These are phyloP conservation scores for Trichogramma evanescens DNA, from an alignment of 2,888 invertebrate genomes.

Conservation along the genomic window DNA sequence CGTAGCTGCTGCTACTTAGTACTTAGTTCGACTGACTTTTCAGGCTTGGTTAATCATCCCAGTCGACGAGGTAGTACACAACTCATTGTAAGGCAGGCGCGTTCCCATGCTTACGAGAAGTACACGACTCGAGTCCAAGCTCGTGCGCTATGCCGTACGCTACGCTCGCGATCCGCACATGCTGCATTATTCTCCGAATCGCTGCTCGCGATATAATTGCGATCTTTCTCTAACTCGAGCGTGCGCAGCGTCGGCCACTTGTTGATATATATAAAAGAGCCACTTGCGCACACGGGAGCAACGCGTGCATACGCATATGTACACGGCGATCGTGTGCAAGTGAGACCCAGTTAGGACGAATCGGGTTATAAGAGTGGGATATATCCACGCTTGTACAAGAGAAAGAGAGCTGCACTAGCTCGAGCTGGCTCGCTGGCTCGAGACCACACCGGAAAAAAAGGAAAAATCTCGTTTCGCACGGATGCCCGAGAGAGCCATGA, in stretches of 20 bases:
- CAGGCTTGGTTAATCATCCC: conserved; percentile 16
- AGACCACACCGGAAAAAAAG: conserved; percentile 6
- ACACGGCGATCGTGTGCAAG: not conserved
- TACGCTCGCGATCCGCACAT: not conserved
- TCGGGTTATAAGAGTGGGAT: not conserved
- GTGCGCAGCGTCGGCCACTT: not conserved
- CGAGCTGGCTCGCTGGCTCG: not conserved
- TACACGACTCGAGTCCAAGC: too few species aligned
- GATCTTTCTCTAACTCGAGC: not conserved
- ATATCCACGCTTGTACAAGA: too few species aligned
- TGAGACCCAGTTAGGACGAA: conserved; percentile 13
- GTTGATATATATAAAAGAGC: too few species aligned
- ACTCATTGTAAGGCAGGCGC: too few species aligned
- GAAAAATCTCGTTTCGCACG: conserved; percentile 4
- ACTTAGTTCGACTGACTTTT: too few species aligned
- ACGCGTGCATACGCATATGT: too few species aligned
- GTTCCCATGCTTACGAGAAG: too few species aligned
- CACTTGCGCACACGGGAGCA: too few species aligned
- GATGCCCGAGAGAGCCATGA: too few species aligned
- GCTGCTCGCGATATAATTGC: conserved; percentile 7
- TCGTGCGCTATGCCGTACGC: too few species aligned
- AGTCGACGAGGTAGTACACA: not conserved
- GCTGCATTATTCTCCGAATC: conserved; percentile 6
- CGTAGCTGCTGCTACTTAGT: too few species aligned
- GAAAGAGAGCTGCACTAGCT: not conserved